Evolutionary conservation across 2,113 vertebrate genomes (phyloP), one percentile per base, ranked within the genome.

Genomic region (Agapornis roseicollis): DNA sequence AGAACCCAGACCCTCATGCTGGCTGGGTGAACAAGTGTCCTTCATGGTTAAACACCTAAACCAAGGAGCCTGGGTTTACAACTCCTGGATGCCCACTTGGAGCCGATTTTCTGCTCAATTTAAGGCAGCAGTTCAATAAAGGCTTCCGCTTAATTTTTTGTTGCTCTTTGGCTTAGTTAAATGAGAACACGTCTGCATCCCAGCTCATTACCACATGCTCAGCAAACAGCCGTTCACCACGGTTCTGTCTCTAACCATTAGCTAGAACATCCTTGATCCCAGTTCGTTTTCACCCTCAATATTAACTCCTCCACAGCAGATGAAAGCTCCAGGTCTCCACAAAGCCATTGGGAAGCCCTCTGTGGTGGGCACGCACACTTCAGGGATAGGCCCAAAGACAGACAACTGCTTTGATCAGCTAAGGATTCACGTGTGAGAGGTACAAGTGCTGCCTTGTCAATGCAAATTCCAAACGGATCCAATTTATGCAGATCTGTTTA

Each of bases 31-130:
- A 55, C 60, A 65, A 87, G 37, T 10, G 27, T 58, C 88, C 80
- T 88, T 65, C 70, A 8, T 13, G 19, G 60, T 12, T 28, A 85
- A 78, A 39, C 47, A 74, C 1, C 0, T 3, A 27, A 73, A 24
- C 76, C 83, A 9, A 84, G 12, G 56, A 53, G 90, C 46, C 69
- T 27, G 80, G 56, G 10, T 69, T 64, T 17, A 17, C 93, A 91
- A 31, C 56, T 78, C 88, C 82, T 70, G 27, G 72, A 58, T 79
- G 82, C 77, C 82, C 88, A 68, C 90, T 95, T 83, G 96, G 95
- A 60, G 91, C 88, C 49, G 90, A 95, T 96, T 96, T 96, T 94
- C 96, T 90, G 95, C 95, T 97, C 97, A 90, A 90, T 96, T 97
- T 69, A 70, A 95, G 92, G 82, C 82, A 93, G 91, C 70, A 87